These are phyloP conservation scores for Polyommatus iphigenia DNA, from an alignment of 2,888 invertebrate genomes.

Conservation along the genomic window DNA sequence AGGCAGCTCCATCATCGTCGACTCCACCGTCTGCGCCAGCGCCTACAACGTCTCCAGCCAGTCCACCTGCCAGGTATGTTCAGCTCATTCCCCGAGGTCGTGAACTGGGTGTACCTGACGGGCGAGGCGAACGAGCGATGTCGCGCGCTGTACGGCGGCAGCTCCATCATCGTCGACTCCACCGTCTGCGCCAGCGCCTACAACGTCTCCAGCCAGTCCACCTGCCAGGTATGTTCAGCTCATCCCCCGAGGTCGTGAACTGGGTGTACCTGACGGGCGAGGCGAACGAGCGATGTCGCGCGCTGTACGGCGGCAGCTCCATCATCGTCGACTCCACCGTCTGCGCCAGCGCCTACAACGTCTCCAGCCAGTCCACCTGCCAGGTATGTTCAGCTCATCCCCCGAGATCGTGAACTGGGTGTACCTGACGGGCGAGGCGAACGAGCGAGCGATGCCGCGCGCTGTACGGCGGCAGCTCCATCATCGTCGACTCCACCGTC, in stretches of 20 bases:
- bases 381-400: too few relatives aligned
- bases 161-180: conserved; percentile 51
- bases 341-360: conserved; percentile 58
- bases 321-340: conserved; percentile 58
- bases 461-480: conserved; percentile 47
- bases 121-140: conserved; percentile 55
- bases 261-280: conserved; percentile 60
- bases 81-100: conserved; percentile 49
- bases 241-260: conserved; percentile 54
- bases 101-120: conserved; percentile 61
- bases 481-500: conserved; percentile 57
- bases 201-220: conserved; percentile 62
- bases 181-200: conserved; percentile 60
- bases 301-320: conserved; percentile 46
- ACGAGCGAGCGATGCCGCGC: conserved; percentile 47
- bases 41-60: conserved; percentile 60
- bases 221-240: too few relatives aligned
- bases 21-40: conserved; percentile 59
- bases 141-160: conserved; percentile 45
- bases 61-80: too few relatives aligned
- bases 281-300: conserved; percentile 49
- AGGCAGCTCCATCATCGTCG: conserved; percentile 50
- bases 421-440: conserved; percentile 53
- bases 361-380: conserved; percentile 61
- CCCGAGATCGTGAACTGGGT: conserved; percentile 64